phyloP scores from a whole-genome alignment of 1,140 invertebrate genomes.

The Luehdorfia chinensis region DNA sequence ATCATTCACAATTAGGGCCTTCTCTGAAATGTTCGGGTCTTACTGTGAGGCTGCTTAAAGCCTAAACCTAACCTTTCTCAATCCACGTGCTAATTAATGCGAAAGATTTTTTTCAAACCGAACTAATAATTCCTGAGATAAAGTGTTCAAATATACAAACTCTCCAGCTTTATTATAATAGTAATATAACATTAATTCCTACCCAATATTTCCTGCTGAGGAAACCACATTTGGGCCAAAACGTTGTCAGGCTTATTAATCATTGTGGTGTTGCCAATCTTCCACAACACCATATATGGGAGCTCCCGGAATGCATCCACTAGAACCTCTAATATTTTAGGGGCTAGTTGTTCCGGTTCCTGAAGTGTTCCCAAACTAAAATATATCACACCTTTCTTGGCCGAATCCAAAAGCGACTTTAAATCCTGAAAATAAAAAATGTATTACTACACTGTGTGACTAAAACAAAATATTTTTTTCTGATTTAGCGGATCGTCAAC shows the following conservation, averaged over 20 bases:
- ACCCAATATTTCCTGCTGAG: slow-evolving; percentile 81
- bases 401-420: slow-evolving; percentile 64
- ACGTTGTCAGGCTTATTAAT: slow-evolving; percentile 74
- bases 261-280: slow-evolving; percentile 73
- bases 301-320: slow-evolving; percentile 72
- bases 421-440: slow-evolving; percentile 60
- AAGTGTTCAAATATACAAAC: too few species aligned
- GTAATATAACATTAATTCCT: too few species aligned
- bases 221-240: slow-evolving; percentile 75
- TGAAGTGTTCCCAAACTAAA: slow-evolving; percentile 77
- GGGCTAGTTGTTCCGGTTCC: slow-evolving; percentile 59
- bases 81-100: too few species aligned
- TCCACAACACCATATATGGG: slow-evolving; percentile 79
- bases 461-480: not conserved
- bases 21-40: too few species aligned
- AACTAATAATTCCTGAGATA: too few species aligned
- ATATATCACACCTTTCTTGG: slow-evolving; percentile 71
- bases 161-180: too few species aligned
- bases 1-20: too few species aligned
- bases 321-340: slow-evolving; percentile 53
- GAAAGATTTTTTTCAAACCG: slow-evolving; percentile 3
- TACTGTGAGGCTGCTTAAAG: too few species aligned
- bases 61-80: too few species aligned
- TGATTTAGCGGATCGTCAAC: too few species aligned
- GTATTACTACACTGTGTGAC: too few species aligned